Evolutionary conservation across 2,797 vertebrate genomes (phyloP), one percentile per base, ranked within the genome.

Genomic region (Gymnoscopelus braueri): DNA sequence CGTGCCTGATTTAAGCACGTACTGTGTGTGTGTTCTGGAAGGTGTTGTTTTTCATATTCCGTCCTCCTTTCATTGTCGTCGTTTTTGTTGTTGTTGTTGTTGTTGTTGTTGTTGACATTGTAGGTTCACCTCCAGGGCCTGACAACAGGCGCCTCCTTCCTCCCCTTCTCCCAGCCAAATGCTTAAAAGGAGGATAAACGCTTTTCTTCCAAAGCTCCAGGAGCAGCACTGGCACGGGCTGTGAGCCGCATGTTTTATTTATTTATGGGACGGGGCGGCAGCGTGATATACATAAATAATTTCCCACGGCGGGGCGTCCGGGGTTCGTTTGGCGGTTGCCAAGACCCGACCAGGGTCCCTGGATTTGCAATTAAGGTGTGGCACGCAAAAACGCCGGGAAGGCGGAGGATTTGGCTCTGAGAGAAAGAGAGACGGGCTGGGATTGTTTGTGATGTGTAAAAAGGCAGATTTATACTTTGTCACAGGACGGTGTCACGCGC

Each of bases 211-310:
- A 69, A 44, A 85, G 80, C 84, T 69, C 69, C 15, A n/a, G 79
- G 74, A 85, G 39, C 35, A 70, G 39, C 73, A 72, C 63, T 58
- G 73, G 54, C 81, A 68, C 75, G 83, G 75, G 78, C 69, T 77
- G 71, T 69, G 68, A 91, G 83, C 73, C 67, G 66, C 81, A 89
- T 90, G 72, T 87, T 89, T 88, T 91, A 87, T 92, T 92, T 92
- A 91, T 90, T 44, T 44, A 8, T 44, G 39, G 86, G 79, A 77
- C 4, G 39, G 48, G 19, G 69, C 66, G 65, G 85, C 65, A 55
- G 69, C 87, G 77, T 80, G 85, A 89, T 89, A 83, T 83, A 87
- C 85, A 88, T 90, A 83, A 91, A 90, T 91, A 89, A 91, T 91
- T 90, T 88, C 84, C 23, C 87, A 60, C 74, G 75, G 81, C 74